Percentiles rank a stretch among this genome's conserved stretches.
phyloP scores from a whole-genome alignment of 2,797 vertebrate species.

The Clarias laeviceps region DNA sequence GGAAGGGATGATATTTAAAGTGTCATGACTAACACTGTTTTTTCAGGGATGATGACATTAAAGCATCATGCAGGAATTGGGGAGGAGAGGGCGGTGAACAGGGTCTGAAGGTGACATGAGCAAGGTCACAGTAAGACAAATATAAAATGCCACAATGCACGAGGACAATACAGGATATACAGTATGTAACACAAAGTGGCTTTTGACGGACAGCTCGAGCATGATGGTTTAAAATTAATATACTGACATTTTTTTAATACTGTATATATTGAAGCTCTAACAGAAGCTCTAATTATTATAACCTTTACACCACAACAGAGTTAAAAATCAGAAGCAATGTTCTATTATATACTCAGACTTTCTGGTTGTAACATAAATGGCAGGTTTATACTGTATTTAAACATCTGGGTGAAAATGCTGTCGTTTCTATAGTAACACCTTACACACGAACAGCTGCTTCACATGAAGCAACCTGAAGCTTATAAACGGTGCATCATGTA shows the following conservation, averaged over 20 bases:
- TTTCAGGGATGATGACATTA: background rate
- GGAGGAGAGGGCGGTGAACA: background rate
- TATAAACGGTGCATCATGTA: background rate
- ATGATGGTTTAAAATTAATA: background rate
- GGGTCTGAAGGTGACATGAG: background rate
- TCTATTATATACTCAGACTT: background rate
- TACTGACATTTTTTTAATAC: background rate
- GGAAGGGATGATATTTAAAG: conserved; percentile 15
- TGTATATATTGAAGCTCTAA: background rate
- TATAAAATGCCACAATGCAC: background rate
- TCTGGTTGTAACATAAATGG: background rate
- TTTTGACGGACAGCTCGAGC: background rate
- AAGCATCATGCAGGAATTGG: background rate
- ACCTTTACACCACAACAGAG: background rate
- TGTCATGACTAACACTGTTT: background rate
- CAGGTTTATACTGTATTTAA: background rate
- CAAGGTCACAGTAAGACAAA: background rate
- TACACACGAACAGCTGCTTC: background rate
- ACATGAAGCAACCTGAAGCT: background rate
- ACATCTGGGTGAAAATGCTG: background rate
- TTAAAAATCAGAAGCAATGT: background rate
- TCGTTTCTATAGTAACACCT: background rate
- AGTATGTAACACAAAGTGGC: background rate
- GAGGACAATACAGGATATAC: too few relatives aligned
- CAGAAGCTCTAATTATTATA: background rate